phyloP scores from a whole-genome alignment of 2,113 vertebrate species.

The Prochilodus magdalenae region DNA sequence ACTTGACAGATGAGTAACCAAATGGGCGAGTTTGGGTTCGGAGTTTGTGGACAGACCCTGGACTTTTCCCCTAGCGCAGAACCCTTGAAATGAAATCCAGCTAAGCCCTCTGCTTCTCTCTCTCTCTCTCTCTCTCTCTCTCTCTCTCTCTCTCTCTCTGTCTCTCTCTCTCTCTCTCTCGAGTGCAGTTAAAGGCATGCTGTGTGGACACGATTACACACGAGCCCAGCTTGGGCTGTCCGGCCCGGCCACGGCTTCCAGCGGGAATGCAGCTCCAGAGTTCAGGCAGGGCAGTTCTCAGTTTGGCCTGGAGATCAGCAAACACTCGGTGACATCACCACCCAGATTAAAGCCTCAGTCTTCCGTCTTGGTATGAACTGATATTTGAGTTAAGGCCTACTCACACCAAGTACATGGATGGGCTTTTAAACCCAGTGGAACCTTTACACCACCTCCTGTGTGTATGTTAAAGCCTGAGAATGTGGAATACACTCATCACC shows the following conservation, averaged over 20 bases:
- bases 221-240: conserved; percentile 66
- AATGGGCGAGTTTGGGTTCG: conserved; percentile 58
- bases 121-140: too few relatives aligned
- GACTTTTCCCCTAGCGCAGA: conserved; percentile 58
- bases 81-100: conserved; percentile 76
- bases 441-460: too few relatives aligned
- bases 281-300: conserved; percentile 67
- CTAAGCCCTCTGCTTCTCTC: conserved; percentile 68
- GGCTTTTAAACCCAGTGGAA: too few relatives aligned
- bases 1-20: conserved; percentile 67
- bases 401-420: too few relatives aligned
- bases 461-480: too few relatives aligned
- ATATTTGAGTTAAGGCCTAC: too few relatives aligned
- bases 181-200: conserved; percentile 70
- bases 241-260: conserved; percentile 70
- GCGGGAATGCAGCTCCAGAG: conserved; percentile 70
- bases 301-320: conserved; percentile 58
- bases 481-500: too few relatives aligned
- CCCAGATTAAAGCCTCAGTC: not conserved
- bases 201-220: conserved; percentile 73
- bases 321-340: not conserved
- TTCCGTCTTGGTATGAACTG: not conserved
- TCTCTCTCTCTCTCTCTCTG: too few relatives aligned
- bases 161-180: too few relatives aligned
- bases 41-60: conserved; percentile 56